Evolutionary conservation across 2,113 vertebrate genomes (phyloP).

Genomic region (Balaenoptera acutorostrata): DNA sequence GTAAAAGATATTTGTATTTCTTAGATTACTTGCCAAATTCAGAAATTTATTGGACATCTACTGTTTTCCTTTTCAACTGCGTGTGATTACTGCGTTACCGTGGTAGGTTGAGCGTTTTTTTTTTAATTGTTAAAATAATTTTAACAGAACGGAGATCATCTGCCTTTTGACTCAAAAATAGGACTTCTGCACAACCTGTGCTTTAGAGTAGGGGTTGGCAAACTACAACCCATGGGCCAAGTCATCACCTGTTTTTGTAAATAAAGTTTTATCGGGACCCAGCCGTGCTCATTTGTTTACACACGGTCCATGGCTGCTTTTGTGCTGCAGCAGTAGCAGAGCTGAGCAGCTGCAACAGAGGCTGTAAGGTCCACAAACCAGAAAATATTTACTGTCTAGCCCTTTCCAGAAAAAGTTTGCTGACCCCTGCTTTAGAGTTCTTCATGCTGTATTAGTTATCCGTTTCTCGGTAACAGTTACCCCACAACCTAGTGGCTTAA

Average conservation of each 20-base stretch:
- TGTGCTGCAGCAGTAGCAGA: not conserved
- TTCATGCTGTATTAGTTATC: not conserved
- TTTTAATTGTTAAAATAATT: not conserved
- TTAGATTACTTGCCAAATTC: constrained; percentile 9
- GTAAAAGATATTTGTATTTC: not conserved
- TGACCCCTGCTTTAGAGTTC: not conserved
- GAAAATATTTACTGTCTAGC: not conserved
- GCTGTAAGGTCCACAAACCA: not conserved
- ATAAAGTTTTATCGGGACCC: not conserved
- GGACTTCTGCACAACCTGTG: not conserved
- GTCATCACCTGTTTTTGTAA: not conserved
- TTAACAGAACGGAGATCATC: not conserved
- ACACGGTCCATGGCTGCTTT: not conserved
- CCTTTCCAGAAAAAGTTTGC: not conserved
- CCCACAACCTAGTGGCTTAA: not conserved
- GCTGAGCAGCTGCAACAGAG: not conserved
- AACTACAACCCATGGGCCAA: not conserved
- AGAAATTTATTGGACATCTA: not conserved
- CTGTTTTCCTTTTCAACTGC: not conserved
- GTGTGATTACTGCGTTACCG: not conserved
- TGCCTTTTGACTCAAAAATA: constrained; percentile 16
- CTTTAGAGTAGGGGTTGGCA: not conserved
- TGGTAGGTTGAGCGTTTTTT: not conserved
- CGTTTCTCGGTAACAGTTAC: not conserved
- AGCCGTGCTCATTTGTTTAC: not conserved